Percentiles rank a stretch among this genome's conserved stretches.
Conservation (phyloP, 2,113 vertebrate genomes). For the Pituophis catenifer region DNA sequence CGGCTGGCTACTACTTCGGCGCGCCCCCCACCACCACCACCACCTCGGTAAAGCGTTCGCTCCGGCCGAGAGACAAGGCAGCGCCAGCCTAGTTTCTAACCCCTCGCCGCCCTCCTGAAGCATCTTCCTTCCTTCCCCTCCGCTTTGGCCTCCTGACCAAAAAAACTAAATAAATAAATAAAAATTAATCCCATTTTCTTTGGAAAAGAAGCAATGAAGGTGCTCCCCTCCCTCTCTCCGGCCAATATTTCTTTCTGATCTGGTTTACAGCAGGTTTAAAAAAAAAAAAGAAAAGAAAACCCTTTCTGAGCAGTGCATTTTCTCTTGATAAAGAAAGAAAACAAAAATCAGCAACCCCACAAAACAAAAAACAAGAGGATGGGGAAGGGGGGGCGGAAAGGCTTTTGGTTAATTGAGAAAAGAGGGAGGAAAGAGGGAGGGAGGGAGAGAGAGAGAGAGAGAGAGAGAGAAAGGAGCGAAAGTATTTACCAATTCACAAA, state of each 20-base stretch:
- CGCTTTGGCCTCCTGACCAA: neutral
- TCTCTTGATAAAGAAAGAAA: neutral
- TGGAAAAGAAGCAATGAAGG: conserved; percentile 30
- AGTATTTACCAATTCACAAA: conserved; percentile 73
- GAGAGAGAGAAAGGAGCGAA: conserved; percentile 43
- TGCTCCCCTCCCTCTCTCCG: conserved; percentile 10
- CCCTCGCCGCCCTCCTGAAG: neutral
- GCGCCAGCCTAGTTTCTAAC: neutral
- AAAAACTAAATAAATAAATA: no score
- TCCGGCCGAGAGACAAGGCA: neutral
- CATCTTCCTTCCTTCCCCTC: neutral
- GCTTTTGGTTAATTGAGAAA: conserved; percentile 34
- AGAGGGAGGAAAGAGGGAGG: conserved; percentile 1
- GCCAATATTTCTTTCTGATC: conserved; percentile 31
- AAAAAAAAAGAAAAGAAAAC: no score
- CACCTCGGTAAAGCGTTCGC: neutral
- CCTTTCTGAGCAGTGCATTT: neutral
- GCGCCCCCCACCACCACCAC: no score
- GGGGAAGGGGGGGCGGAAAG: neutral
- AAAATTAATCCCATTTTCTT: conserved; percentile 1
- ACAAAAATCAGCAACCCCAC: neutral
- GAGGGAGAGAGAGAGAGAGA: conserved; percentile 16
- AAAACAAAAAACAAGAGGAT: neutral
- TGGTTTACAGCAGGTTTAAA: neutral
- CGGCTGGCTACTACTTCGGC: neutral